Conservation (phyloP, 1,140 invertebrate species). For the Phymorhynchus buccinoides region DNA sequence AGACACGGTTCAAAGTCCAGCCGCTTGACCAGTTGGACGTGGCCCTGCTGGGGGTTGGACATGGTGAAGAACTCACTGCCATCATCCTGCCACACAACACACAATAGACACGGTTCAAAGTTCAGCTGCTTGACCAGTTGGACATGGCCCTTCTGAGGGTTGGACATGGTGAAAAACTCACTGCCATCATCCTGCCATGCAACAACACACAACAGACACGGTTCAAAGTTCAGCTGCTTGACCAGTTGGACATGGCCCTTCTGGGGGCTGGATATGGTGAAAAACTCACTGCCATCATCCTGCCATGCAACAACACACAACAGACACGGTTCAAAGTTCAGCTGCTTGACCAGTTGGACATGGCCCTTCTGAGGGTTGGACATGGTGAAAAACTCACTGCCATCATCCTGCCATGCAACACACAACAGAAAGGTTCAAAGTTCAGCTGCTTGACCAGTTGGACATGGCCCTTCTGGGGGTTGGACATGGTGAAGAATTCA, state of each 20-base stretch:
- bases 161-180: slow-evolving; percentile 3
- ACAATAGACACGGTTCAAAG: slow-evolving; percentile 2
- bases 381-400: slow-evolving; percentile 1
- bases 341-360: background rate
- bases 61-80: slow-evolving; percentile 5
- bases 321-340: slow-evolving; percentile 16
- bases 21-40: background rate
- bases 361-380: background rate
- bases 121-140: background rate
- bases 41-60: background rate
- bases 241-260: too few species aligned
- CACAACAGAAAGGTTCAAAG: too few species aligned
- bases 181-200: slow-evolving; percentile 1
- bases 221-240: too few species aligned
- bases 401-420: slow-evolving; percentile 10
- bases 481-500: slow-evolving; percentile 7
- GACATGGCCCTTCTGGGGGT: background rate
- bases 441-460: background rate
- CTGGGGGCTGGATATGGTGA: too few species aligned
- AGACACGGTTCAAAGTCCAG: slow-evolving; percentile 19
- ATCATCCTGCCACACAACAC: slow-evolving; percentile 2
- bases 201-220: too few species aligned
- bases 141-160: background rate
- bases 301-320: too few species aligned
- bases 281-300: too few species aligned